Evolutionary conservation across 2,113 vertebrate genomes (phyloP), one percentile per base, ranked within the genome.

Genomic region (Pangasianodon hypophthalmus): DNA sequence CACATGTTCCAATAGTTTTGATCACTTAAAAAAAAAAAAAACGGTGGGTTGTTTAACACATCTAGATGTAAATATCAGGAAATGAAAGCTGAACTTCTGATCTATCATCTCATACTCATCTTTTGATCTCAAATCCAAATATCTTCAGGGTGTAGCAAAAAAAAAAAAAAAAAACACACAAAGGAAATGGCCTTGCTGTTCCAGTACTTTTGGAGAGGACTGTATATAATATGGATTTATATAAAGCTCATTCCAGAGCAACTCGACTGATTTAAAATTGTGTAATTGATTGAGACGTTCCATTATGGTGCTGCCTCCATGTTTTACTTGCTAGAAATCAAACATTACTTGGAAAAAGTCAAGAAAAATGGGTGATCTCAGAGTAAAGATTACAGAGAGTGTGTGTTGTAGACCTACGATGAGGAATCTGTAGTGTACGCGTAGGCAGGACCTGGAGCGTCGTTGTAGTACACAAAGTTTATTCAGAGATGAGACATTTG

Each of bases 381-480:
- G 19, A 9, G 46, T 79, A 41, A 79, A 48, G 37, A 75, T 41
- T 41, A 44, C 7, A 37, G 37, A 44, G 71, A 0, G 18, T 24
- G 73, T 52, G 48, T 52, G 24, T 52, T 77, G 41, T 79, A 19
- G 41, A 44, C 37, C 24, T 26, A 50, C 4, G 75, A 29, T 79
- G 75, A 48, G 3, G 44, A 56, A 41, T 62, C 18, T 64, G 58
- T 64, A 37, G 60, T 62, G 41, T 46, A 32, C 7, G 84, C n/a
- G 84, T 85, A 37, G n/a, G 52, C n/a, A 56, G n/a, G n/a, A 81
- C 29, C 29, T 56, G 16, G 18, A 81, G 82, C 60, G 32, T 60
- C 26, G 69, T 16, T 26, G 50, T 37, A 26, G 52, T 81, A 90
- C 93, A 92, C 85, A 88, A 69, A 91, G 90, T 90, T 90, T 84